Percentiles rank a stretch among this genome's conserved stretches.
Evolutionary conservation across 2,888 invertebrate species (phyloP).

Genomic region (Coremacera marginata): DNA sequence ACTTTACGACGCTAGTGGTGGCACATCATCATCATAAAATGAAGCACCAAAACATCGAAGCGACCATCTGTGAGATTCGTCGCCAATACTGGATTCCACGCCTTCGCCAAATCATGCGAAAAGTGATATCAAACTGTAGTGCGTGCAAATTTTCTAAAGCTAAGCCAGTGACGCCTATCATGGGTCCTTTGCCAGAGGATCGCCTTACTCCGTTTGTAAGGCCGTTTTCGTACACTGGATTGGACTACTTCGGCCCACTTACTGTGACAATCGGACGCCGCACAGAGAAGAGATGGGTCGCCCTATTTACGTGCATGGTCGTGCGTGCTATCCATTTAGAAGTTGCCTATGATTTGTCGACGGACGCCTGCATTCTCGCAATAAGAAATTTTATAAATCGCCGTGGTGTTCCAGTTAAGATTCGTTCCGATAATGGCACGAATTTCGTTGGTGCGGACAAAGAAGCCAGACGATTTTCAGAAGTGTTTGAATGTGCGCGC

Average conservation of each 20-base stretch:
- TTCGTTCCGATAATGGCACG: too few species aligned
- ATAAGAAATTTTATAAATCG: too few species aligned
- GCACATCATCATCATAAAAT: neutral
- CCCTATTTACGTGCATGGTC: constrained; percentile 32
- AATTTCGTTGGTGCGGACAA: too few species aligned
- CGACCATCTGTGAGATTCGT: constrained; percentile 7
- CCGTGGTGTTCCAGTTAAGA: neutral
- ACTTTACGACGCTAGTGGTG: neutral
- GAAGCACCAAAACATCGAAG: constrained; percentile 20
- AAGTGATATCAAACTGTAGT: too few species aligned
- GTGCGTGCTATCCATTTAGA: constrained; percentile 4
- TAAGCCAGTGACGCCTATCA: too few species aligned
- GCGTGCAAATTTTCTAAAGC: too few species aligned
- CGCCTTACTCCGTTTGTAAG: neutral
- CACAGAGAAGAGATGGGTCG: constrained; percentile 44
- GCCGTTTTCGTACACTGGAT: constrained; percentile 34
- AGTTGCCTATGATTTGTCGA: too few species aligned
- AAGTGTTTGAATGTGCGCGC: constrained; percentile 27
- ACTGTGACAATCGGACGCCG: constrained; percentile 26
- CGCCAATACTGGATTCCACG: constrained; percentile 7
- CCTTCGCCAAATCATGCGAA: neutral
- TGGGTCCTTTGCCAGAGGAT: too few species aligned
- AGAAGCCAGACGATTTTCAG: neutral
- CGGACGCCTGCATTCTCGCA: too few species aligned
- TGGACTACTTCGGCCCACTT: constrained; percentile 41